Conservation (phyloP, 2,888 invertebrate species). For the Alviniconcha strummeri region DNA sequence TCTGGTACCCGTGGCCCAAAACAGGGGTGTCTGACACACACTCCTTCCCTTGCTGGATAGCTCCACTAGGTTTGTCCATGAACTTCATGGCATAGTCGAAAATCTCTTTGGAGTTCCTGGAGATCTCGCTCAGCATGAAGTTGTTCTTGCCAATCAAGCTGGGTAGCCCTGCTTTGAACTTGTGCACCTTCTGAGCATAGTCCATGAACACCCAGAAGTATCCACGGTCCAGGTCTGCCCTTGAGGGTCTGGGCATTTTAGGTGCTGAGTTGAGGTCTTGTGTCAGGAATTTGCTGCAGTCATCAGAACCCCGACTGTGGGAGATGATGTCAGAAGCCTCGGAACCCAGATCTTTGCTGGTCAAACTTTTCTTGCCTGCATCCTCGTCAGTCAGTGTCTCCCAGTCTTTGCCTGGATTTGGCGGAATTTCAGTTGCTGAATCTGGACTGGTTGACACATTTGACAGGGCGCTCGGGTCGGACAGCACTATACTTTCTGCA, state of each 20-base stretch:
- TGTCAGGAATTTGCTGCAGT: no score
- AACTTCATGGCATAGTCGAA: constrained; percentile 61
- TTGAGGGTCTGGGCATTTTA: constrained; percentile 12
- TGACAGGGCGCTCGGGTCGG: neutral
- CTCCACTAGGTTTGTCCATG: constrained; percentile 45
- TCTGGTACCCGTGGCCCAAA: constrained; percentile 55
- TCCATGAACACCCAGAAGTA: constrained; percentile 67
- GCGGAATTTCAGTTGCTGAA: no score
- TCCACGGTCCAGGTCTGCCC: constrained; percentile 40
- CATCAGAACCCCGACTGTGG: no score
- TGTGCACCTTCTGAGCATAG: constrained; percentile 65
- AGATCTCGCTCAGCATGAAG: constrained; percentile 63
- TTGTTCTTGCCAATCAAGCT: constrained; percentile 62
- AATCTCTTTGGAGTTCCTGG: constrained; percentile 61
- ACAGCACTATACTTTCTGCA: neutral
- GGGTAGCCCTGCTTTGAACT: constrained; percentile 61
- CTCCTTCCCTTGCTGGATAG: constrained; percentile 3
- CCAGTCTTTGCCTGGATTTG: no score
- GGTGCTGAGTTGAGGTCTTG: neutral
- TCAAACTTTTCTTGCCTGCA: no score
- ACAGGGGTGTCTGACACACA: constrained; percentile 41
- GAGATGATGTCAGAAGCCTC: no score
- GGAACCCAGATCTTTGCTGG: no score
- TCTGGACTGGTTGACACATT: neutral
- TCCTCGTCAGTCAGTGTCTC: no score